These are phyloP conservation scores for Machimus rusticus DNA, from an alignment of 2,888 invertebrate species.

Conservation along the genomic window DNA sequence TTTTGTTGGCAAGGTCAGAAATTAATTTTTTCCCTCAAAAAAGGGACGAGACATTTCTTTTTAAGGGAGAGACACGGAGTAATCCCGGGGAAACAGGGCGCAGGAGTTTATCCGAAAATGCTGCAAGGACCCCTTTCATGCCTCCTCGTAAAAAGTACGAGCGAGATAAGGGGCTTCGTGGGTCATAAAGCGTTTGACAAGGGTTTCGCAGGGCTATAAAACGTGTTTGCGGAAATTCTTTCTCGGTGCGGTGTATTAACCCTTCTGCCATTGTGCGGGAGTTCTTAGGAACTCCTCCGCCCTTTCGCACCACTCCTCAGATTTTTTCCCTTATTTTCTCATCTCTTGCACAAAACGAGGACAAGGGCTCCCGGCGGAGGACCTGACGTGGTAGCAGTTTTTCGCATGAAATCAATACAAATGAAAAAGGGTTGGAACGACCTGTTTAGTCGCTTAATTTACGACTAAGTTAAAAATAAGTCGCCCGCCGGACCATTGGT, in stretches of 20 bases:
- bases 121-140: conserved; percentile 31
- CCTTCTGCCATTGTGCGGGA: conserved; percentile 40
- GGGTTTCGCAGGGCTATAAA: conserved; percentile 47
- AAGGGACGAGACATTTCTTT: conserved; percentile 9
- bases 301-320: not conserved
- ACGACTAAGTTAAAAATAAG: conserved; percentile 38
- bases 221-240: conserved; percentile 47
- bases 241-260: conserved; percentile 43
- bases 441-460: conserved; percentile 37
- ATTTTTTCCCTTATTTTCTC: conserved; percentile 8
- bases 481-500: not conserved
- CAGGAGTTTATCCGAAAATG: conserved; percentile 32
- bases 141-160: conserved; percentile 43
- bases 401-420: conserved; percentile 38
- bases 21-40: conserved; percentile 42
- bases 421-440: conserved; percentile 39
- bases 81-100: conserved; percentile 18
- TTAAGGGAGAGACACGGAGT: not conserved
- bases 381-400: conserved; percentile 33
- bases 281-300: conserved; percentile 26
- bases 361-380: not conserved
- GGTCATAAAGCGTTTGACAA: conserved; percentile 49
- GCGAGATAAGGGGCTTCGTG: conserved; percentile 44
- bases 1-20: conserved; percentile 45
- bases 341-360: conserved; percentile 10